Evolutionary conservation across 2,888 invertebrate species (phyloP).

Genomic region (Eupithecia insigniata): DNA sequence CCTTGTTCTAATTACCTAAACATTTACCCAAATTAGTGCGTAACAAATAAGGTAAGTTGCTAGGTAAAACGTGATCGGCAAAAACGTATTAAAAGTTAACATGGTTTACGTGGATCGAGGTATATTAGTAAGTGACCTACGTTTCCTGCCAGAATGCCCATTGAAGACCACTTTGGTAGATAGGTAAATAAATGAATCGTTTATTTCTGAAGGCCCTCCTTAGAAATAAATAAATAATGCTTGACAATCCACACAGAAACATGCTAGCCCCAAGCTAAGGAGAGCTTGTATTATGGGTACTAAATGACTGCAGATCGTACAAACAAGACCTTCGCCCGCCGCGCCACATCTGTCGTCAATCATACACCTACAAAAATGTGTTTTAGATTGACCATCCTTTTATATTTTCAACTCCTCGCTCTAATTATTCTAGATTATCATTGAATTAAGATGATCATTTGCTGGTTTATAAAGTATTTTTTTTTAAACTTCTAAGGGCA

Average conservation of each 20-base stretch:
- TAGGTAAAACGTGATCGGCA: slow-evolving; percentile 10
- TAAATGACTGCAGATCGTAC: too few species aligned
- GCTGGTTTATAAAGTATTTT: not conserved
- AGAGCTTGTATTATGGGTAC: too few species aligned
- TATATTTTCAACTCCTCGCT: too few species aligned
- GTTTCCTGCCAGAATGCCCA: not conserved
- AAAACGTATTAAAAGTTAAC: not conserved
- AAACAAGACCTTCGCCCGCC: too few species aligned
- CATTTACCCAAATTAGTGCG: slow-evolving; percentile 30
- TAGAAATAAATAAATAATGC: too few species aligned
- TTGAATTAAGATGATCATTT: not conserved
- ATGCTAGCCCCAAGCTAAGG: too few species aligned
- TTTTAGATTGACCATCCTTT: too few species aligned
- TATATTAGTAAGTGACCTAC: not conserved
- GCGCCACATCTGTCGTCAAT: too few species aligned
- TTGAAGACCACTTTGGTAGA: not conserved
- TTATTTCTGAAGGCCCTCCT: not conserved
- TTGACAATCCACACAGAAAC: too few species aligned
- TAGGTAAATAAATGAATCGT: not conserved
- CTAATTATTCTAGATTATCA: not conserved
- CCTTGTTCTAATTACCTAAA: slow-evolving; percentile 30
- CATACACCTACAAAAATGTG: too few species aligned
- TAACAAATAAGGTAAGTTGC: slow-evolving; percentile 19
- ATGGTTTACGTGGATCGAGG: not conserved
- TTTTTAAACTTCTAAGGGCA: not conserved